Evolutionary conservation across 2,888 invertebrate species (phyloP).

Genomic region (Stratiomys singularior): DNA sequence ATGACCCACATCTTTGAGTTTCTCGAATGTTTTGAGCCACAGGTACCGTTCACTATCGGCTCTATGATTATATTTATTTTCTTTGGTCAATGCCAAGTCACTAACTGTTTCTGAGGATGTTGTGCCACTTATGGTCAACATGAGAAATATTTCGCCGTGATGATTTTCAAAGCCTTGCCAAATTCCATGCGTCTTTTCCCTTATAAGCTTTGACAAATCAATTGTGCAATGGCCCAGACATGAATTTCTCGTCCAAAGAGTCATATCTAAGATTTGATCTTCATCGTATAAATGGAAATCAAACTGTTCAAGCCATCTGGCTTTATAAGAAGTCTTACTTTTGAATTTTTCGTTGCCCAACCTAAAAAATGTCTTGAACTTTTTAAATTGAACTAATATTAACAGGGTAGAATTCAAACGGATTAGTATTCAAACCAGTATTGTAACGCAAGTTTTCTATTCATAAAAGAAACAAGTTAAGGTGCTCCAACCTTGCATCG

Average conservation of each 20-base stretch:
- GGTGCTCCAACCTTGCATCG: too few relatives aligned
- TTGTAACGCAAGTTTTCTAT: too few relatives aligned
- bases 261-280: conserved; percentile 90
- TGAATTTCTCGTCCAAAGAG: conserved; percentile 74
- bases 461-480: too few relatives aligned
- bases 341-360: conserved; percentile 98
- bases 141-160: conserved; percentile 82
- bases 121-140: conserved; percentile 95
- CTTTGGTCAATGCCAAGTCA: conserved; percentile 86
- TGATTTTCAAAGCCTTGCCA: conserved; percentile 92
- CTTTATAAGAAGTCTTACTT: conserved; percentile 88
- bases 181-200: conserved; percentile 91
- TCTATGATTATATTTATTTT: conserved; percentile 78
- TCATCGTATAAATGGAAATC: conserved; percentile 96
- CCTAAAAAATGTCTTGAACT: too few relatives aligned
- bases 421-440: too few relatives aligned
- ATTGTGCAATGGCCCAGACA: conserved; percentile 77
- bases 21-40: conserved; percentile 75
- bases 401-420: too few relatives aligned
- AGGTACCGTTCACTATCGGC: conserved; percentile 68
- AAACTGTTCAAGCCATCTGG: conserved; percentile 96
- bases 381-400: too few relatives aligned
- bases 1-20: conserved; percentile 89
- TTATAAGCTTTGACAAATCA: conserved; percentile 83
- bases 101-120: conserved; percentile 93